Evolutionary conservation across 1,140 invertebrate genomes (phyloP), one percentile per base, ranked within the genome.

Genomic region (Periplaneta americana): DNA sequence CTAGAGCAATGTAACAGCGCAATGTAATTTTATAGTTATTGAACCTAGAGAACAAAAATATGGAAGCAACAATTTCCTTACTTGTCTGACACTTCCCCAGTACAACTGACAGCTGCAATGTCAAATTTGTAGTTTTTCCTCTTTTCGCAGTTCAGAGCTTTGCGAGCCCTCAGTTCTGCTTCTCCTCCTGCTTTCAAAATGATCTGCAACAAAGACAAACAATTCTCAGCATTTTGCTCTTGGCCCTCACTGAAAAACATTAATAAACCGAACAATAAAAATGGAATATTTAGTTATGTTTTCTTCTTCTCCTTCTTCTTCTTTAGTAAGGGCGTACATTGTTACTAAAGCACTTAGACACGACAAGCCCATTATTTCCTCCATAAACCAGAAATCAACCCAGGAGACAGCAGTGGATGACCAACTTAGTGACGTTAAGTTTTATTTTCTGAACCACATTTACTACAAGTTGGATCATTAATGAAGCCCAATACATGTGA

Each of bases 71-170:
- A 76, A 17, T 18, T 34, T 15, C 87, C 92, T 92, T 88, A 97
- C 95, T 95, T 96, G 86, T 95, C 92, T 78, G 96, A 95, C 86
- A 95, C 92, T 84, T 93, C 92, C 84, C 94, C 94, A 87, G 94
- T 94, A 88, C 97, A 98, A 82, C 96, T 95, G 66, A 98, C 93
- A 33, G 97, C 97, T 35, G 96, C 95, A 86, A 98, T 97, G 88
- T 97, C 96, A 87, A 99, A 98, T 89, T 97, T 97, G 91, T 98
- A 99, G 86, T 96, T 96, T 83, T 96, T 95, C 74, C 96, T 90
- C 87, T 98, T 98, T 88, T 98, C 97, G 88, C 96, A 98, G 89
- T 98, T 98, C 57, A 99, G 91, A 57, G 92, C 93, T 82, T 93
- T 93, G 48, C 94, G 93, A 74, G 96, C 95, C 82, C 94, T 91